phyloP scores from a whole-genome alignment of 2,888 invertebrate species.

The Drosophila sordidula region DNA sequence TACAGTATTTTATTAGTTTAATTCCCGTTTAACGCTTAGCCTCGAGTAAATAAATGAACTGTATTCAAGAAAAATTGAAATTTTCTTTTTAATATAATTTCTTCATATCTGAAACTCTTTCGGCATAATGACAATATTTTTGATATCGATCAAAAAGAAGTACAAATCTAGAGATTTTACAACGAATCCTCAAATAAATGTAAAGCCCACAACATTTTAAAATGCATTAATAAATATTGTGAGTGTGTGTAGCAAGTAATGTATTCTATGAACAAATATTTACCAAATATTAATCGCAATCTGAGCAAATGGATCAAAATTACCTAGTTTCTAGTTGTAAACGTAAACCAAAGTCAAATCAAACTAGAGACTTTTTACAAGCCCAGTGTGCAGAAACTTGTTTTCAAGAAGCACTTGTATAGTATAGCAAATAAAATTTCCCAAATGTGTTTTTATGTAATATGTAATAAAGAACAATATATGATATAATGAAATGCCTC shows the following conservation, averaged over 20 bases:
- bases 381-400: conserved; percentile 42
- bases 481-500: conserved; percentile 9
- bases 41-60: conserved; percentile 44
- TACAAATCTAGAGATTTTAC: conserved; percentile 74
- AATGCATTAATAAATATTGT: conserved; percentile 11
- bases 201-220: conserved; percentile 33
- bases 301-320: conserved; percentile 78
- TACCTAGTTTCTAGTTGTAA: conserved; percentile 36
- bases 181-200: conserved; percentile 21
- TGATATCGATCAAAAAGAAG: conserved; percentile 68
- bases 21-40: conserved; percentile 29
- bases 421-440: conserved; percentile 38
- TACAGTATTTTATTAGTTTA: conserved; percentile 61
- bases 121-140: conserved; percentile 78
- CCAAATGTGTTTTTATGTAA: conserved; percentile 68
- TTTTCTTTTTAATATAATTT: conserved; percentile 2
- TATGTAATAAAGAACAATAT: conserved; percentile 56
- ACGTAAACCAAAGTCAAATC: conserved; percentile 39
- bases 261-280: conserved; percentile 36
- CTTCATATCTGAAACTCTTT: conserved; percentile 36
- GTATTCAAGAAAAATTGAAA: conserved; percentile 23
- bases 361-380: conserved; percentile 28
- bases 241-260: conserved; percentile 18
- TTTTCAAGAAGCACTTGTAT: conserved; percentile 32
- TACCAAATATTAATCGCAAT: conserved; percentile 43